Evolutionary conservation across 2,797 vertebrate species (phyloP), one percentile per base, ranked within the genome.

Genomic region (Petrocephalus sullivani): DNA sequence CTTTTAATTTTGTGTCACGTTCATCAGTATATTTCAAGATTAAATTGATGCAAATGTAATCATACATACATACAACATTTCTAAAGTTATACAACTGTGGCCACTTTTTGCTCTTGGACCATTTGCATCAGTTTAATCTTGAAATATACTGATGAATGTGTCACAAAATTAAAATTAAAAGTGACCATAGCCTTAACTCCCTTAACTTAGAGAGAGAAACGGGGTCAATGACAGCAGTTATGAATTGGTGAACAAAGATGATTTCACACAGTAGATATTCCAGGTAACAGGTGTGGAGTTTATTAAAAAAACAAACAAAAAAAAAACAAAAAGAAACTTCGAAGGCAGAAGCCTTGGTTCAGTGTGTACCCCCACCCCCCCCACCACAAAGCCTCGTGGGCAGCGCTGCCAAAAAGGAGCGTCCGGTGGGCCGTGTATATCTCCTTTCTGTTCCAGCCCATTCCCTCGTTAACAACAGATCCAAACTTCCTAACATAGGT

Each of bases 271-370:
- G 67, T 75, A 19, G 75, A 81, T 46, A 28, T 78, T 78, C 71
- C 71, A 78, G 71, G 71, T 81, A 81, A 81, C 75, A 81, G 41
- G 75, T 81, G 75, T 49, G 75, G 75, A 81, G 41, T 49, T 81
- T 81, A 81, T 81, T 81, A 0, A 19, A 78, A 78, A 78, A 78
- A 78, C 0, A 78, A 19, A 41, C 6, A 7, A 58, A 61, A 21
- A 75, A 46, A 41, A 75, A 46, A 78, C 41, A 46, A 46, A 46
- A 46, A 41, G 4, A 78, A 16, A 12, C 14, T 19, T 57, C 2
- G 1, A 57, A 78, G 71, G 37, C 71, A 46, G 41, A n/a, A 78
- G 71, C 71, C 71, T 78, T 49, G 37, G 71, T 41, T 78, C 37
- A 78, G 71, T 78, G 71, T 78, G 41, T 41, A 5, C 5, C 33